Base-by-base conservation (phyloP, 2,888 invertebrate species). In the Pseudolycoriella hygida region DNA sequence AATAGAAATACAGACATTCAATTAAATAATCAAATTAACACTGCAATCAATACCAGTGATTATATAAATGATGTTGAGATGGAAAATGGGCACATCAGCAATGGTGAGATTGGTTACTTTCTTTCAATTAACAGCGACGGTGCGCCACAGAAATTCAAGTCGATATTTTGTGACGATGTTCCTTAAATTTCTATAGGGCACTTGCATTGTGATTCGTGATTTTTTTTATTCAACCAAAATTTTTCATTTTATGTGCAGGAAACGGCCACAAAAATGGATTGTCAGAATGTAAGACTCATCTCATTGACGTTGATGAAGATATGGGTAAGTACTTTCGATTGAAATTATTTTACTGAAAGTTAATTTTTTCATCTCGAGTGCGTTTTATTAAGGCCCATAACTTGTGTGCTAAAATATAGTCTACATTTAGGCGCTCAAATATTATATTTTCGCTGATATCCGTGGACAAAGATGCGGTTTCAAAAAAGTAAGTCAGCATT, bases 261-360 rank as follows among this genome's bases (percentile, higher is more conserved):
- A 60, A 60, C 48, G 54, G 59, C 47, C 60, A 60, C 52, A 63
- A 66, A 54, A 64, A 64, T 54, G 63, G 60, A 50, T 56, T 54
- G 51, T 56, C 57, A 12, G 53, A 52, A 51, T 60, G 51, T 50
- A 30, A 43, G 14, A 62, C 34, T 37, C 55, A 73, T 74, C 64
- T 74, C 77, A 64, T 74, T 80, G 72, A 78, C 61, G 76, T 77
- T 53, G 75, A 76, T 59, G 76, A 74, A 61, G 77, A 76, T 60
- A 73, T 77, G 77, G 84, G 84, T 84, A 68, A 67, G 72, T 67
- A 19, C 14, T 20, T 12, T 43, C n/a, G n/a, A n/a, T n/a, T n/a
- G n/a, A n/a, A n/a, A n/a, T n/a, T n/a, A n/a, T n/a, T n/a, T n/a
- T n/a, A n/a, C n/a, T n/a, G n/a, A n/a, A n/a, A n/a, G n/a, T n/a